phyloP scores from a whole-genome alignment of 2,113 vertebrate genomes.

The Crotalus helleri region DNA sequence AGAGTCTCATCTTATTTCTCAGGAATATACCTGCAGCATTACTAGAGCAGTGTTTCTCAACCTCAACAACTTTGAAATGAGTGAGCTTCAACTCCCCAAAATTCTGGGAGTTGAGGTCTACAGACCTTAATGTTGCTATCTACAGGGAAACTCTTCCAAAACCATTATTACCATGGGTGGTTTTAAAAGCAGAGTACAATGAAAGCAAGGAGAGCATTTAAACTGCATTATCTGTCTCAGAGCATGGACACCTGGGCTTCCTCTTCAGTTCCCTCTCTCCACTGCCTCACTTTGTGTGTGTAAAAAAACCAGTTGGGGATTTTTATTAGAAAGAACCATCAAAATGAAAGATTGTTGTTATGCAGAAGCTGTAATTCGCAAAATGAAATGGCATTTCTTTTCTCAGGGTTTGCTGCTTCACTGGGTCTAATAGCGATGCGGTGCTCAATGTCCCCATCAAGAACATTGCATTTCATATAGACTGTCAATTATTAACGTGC shows the following conservation, averaged over 20 bases:
- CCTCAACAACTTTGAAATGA: background rate
- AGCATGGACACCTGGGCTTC: background rate
- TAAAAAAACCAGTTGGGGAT: constrained; percentile 47
- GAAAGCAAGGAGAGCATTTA: constrained; percentile 50
- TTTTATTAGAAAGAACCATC: constrained; percentile 83
- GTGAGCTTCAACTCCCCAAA: background rate
- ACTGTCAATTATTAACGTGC: constrained; percentile 85
- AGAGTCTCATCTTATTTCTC: background rate
- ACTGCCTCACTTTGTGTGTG: constrained; percentile 38
- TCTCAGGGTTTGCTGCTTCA: constrained; percentile 74
- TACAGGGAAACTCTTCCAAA: background rate
- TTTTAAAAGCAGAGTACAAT: constrained; percentile 37
- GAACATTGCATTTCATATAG: constrained; percentile 82
- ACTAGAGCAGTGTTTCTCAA: background rate
- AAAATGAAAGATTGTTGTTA: constrained; percentile 85
- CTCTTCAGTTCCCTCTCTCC: background rate
- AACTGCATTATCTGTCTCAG: constrained; percentile 57
- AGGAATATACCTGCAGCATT: background rate
- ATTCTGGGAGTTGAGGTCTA: background rate
- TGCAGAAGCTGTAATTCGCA: constrained; percentile 79
- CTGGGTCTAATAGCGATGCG: constrained; percentile 86
- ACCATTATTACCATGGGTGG: constrained; percentile 18
- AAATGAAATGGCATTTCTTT: constrained; percentile 81
- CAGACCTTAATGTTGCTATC: background rate
- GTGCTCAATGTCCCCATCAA: constrained; percentile 82